A percentile compares a stretch with the other conserved stretches of the same genome.
Conservation (phyloP, 2,113 vertebrate genomes). For the Vulpes ferrilata region DNA sequence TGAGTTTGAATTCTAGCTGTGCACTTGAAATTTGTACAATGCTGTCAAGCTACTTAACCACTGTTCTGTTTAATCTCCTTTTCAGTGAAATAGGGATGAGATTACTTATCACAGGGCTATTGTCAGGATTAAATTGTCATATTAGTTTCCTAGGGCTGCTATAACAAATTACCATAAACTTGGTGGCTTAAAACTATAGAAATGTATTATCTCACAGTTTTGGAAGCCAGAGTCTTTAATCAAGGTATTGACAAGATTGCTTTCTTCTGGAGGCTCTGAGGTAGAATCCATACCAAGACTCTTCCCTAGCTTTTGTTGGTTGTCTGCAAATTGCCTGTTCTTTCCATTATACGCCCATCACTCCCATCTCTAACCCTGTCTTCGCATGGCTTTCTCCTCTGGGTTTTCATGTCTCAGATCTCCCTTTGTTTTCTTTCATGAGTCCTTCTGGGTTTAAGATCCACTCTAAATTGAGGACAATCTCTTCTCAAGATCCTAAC, state of each 20-base stretch:
- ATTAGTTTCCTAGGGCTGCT: not conserved
- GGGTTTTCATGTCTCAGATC: not conserved
- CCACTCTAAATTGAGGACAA: not conserved
- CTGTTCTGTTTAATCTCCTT: not conserved
- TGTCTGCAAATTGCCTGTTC: not conserved
- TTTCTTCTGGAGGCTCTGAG: not conserved
- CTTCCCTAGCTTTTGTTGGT: not conserved
- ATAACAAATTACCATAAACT: not conserved
- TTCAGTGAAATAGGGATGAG: not conserved
- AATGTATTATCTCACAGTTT: not conserved
- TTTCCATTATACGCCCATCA: not conserved
- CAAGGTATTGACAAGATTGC: not conserved
- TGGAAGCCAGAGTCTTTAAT: not conserved
- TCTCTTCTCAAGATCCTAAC: not conserved
- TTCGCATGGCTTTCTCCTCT: not conserved
- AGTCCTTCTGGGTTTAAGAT: not conserved
- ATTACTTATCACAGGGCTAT: not conserved
- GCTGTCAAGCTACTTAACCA: not conserved
- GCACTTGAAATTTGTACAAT: not conserved
- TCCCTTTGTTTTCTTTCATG: not conserved
- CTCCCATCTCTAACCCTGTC: not conserved
- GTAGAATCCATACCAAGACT: not conserved
- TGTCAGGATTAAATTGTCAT: slow-evolving; percentile 24
- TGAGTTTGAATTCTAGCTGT: not conserved
- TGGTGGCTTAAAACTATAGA: not conserved